Conservation (phyloP, 2,113 vertebrate species). For the Sus scrofa region DNA sequence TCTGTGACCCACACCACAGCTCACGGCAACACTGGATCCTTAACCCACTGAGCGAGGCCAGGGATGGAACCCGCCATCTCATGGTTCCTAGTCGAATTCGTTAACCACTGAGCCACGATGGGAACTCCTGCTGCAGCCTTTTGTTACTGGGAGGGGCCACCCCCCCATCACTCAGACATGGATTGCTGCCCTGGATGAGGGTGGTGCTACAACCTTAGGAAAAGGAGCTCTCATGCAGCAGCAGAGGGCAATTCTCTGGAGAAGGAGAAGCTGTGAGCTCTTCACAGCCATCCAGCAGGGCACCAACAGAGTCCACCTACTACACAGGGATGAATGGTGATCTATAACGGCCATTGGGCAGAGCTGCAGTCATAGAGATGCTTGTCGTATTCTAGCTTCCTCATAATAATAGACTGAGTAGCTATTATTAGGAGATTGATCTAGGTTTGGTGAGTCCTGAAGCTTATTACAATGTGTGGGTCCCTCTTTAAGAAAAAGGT, state of each 20-base stretch:
- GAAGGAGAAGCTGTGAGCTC: not conserved
- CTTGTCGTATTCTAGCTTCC: not conserved
- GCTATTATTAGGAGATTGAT: not conserved
- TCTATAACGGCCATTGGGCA: not conserved
- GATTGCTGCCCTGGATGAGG: not conserved
- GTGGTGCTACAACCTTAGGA: not conserved
- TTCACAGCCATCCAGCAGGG: not conserved
- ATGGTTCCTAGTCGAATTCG: no score
- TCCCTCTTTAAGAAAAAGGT: not conserved
- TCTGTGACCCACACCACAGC: no score
- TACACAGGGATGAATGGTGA: not conserved
- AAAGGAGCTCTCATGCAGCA: not conserved
- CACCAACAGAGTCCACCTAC: not conserved
- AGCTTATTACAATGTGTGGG: not conserved
- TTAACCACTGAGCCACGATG: no score
- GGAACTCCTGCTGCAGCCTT: not conserved
- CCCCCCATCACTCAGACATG: not conserved
- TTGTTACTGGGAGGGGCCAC: not conserved
- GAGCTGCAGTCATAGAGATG: not conserved
- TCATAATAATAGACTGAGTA: not conserved
- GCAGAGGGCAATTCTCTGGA: not conserved
- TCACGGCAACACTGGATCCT: no score
- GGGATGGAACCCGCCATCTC: no score
- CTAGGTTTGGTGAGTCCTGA: slow-evolving; percentile 1
- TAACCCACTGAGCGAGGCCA: no score